Evolutionary conservation across 2,797 vertebrate genomes (phyloP).

Genomic region (Acanthurus lineatus): DNA sequence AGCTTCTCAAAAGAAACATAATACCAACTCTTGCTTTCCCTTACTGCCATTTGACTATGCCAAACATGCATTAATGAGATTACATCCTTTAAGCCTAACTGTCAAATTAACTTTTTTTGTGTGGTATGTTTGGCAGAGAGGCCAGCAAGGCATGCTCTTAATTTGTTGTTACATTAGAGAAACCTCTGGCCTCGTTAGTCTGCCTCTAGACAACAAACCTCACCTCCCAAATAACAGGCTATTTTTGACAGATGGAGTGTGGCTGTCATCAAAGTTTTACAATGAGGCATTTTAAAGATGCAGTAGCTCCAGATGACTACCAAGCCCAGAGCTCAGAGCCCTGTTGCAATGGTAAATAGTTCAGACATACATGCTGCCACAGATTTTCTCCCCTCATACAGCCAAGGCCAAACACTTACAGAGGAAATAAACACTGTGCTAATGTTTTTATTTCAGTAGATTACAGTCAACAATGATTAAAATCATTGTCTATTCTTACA

Average conservation of each 20-base stretch:
- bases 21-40: background rate
- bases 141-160: constrained; percentile 28
- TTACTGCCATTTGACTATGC: constrained; percentile 1
- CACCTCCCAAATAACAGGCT: constrained; percentile 34
- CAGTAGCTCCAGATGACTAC: constrained; percentile 30
- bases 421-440: constrained; percentile 8
- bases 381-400: constrained; percentile 21
- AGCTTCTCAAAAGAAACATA: constrained; percentile 33
- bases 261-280: constrained; percentile 64
- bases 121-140: constrained; percentile 9
- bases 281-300: constrained; percentile 52
- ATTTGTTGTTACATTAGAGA: constrained; percentile 47
- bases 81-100: constrained; percentile 1
- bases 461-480: background rate
- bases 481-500: background rate
- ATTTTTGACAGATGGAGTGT: constrained; percentile 55
- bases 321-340: constrained; percentile 27
- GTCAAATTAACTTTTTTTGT: constrained; percentile 23
- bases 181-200: constrained; percentile 43
- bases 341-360: constrained; percentile 30
- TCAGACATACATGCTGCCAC: constrained; percentile 21
- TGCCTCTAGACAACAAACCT: constrained; percentile 34
- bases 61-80: constrained; percentile 35
- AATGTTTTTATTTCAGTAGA: constrained; percentile 4
- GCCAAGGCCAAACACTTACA: constrained; percentile 35